Percentiles rank a stretch among this genome's conserved stretches.
These are phyloP conservation scores for Etia nguti DNA, from an alignment of 2,113 vertebrate genomes.

Conservation along the genomic window DNA sequence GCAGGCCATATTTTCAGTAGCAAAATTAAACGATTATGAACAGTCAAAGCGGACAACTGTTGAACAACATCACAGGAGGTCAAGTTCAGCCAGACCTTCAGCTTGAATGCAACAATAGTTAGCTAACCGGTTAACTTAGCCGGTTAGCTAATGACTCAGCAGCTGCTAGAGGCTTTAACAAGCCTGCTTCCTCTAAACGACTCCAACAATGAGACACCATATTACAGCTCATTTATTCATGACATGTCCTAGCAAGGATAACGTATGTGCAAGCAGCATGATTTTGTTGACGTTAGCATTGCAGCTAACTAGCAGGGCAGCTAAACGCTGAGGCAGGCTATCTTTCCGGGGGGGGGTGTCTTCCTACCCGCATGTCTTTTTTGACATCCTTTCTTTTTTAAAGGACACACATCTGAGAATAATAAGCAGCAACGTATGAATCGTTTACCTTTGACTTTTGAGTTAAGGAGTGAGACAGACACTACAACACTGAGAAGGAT, in stretches of 20 bases:
- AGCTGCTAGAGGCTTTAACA: conserved; percentile 28
- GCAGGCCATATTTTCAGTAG: background rate
- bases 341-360: conserved; percentile 36
- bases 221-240: background rate
- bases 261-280: background rate
- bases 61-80: background rate
- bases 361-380: background rate
- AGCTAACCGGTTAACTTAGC: conserved; percentile 49
- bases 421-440: background rate
- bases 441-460: conserved; percentile 65
- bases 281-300: conserved; percentile 50
- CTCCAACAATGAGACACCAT: background rate
- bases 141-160: conserved; percentile 76
- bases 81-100: background rate
- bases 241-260: background rate
- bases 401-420: background rate
- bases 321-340: conserved; percentile 44
- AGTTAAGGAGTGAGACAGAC: background rate
- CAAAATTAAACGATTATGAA: background rate
- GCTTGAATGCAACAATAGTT: conserved; percentile 48
- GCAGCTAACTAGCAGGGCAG: conserved; percentile 32
- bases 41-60: background rate
- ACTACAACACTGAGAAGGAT: conserved; percentile 15
- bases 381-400: background rate
- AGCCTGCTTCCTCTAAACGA: background rate